Percentiles rank a stretch among this genome's conserved stretches.
Evolutionary conservation across 2,797 vertebrate species (phyloP).

Genomic region (Liasis olivaceus): DNA sequence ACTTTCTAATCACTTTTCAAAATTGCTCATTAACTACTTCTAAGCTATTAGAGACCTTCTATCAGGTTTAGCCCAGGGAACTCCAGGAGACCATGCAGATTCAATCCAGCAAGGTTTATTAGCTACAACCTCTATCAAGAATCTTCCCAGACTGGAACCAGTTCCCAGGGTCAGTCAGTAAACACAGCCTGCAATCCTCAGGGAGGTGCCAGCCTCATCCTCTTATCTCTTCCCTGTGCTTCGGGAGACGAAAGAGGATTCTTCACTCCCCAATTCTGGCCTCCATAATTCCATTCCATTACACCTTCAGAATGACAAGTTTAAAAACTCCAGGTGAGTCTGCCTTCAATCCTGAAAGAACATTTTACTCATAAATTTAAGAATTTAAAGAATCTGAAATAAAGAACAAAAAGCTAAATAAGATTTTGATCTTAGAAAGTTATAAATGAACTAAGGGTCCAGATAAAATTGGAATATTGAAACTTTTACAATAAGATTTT

Average conservation of each 20-base stretch:
- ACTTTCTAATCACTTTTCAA: background rate
- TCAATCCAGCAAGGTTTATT: no score
- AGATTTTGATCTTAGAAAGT: background rate
- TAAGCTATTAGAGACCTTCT: background rate
- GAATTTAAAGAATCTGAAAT: background rate
- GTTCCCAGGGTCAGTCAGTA: no score
- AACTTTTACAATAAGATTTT: background rate
- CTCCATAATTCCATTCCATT: no score
- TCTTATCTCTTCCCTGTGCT: no score
- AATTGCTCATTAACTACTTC: background rate
- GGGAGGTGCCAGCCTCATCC: no score
- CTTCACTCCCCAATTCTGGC: no score
- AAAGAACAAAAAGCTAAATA: background rate
- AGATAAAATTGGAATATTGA: background rate
- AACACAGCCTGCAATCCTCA: no score
- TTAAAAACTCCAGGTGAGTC: background rate
- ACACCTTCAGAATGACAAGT: background rate
- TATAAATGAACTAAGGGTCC: background rate
- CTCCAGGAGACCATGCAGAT: no score
- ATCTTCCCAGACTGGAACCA: no score
- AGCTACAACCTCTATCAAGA: no score
- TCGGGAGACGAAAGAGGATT: no score
- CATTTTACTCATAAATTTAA: background rate
- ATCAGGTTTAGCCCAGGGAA: no score
- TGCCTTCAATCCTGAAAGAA: background rate